Evolutionary conservation across 2,797 vertebrate genomes (phyloP).

Genomic region (Helostoma temminkii): DNA sequence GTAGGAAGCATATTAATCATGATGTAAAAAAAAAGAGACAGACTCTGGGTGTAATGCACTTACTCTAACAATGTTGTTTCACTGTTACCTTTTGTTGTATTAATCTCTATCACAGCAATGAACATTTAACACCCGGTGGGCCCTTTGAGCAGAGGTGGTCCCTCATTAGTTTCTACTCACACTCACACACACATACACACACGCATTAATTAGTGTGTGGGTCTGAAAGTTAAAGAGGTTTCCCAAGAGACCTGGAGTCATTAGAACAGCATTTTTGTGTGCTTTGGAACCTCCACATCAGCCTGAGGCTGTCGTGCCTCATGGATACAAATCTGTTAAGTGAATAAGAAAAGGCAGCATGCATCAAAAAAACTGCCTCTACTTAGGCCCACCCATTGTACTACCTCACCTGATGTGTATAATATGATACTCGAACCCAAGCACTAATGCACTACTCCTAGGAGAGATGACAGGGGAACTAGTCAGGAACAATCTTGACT

Average conservation of each 20-base stretch:
- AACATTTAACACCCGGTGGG: slow-evolving; percentile 24
- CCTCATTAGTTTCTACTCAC: slow-evolving; percentile 59
- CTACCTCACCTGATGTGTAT: neutral
- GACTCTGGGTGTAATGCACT: neutral
- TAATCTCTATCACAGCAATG: slow-evolving; percentile 29
- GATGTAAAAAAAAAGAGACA: neutral
- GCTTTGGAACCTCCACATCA: slow-evolving; percentile 28
- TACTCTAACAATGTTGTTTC: neutral
- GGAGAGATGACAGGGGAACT: neutral
- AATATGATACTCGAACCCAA: neutral
- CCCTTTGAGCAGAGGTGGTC: slow-evolving; percentile 48
- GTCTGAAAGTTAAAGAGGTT: slow-evolving; percentile 76
- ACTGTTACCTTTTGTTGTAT: slow-evolving; percentile 12
- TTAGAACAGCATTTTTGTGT: slow-evolving; percentile 64
- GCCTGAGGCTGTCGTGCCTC: slow-evolving; percentile 31
- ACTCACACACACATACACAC: slow-evolving; percentile 44
- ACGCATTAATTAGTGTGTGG: slow-evolving; percentile 59
- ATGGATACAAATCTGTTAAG: slow-evolving; percentile 41
- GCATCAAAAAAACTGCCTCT: slow-evolving; percentile 1
- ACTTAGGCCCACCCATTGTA: neutral
- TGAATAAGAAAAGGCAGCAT: slow-evolving; percentile 17
- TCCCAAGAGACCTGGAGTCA: slow-evolving; percentile 71
- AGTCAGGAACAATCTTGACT: too few relatives aligned
- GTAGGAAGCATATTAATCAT: neutral
- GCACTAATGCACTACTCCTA: too few relatives aligned